These are phyloP conservation scores for Lepidochitona cinerea DNA, from an alignment of 2,888 invertebrate genomes.

Conservation along the genomic window DNA sequence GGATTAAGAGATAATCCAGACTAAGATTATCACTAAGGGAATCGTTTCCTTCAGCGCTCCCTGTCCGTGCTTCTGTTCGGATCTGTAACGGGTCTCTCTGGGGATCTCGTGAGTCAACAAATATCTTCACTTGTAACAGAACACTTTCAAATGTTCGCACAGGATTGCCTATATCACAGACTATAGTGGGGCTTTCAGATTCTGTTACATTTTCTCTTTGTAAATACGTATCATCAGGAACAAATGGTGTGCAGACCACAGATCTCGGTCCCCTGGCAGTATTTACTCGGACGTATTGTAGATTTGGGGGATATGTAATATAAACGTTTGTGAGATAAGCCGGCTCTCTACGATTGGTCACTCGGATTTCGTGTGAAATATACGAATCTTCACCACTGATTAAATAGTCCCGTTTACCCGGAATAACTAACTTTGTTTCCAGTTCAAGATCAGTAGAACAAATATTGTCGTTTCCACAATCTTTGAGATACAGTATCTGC, in stretches of 20 bases:
- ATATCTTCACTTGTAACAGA: background rate
- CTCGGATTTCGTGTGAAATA: background rate
- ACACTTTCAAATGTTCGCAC: background rate
- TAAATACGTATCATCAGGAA: background rate
- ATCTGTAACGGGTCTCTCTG: background rate
- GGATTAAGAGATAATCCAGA: background rate
- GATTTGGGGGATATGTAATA: background rate
- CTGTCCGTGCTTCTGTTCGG: background rate
- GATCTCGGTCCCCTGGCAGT: background rate
- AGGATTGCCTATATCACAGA: conserved; percentile 1
- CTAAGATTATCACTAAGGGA: background rate
- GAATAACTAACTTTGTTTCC: background rate
- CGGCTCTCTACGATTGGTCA: background rate
- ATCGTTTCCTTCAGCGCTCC: background rate
- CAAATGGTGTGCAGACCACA: background rate
- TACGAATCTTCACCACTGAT: conserved; percentile 1
- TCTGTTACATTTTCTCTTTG: background rate
- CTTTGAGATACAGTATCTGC: background rate
- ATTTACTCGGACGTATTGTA: background rate
- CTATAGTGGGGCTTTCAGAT: background rate
- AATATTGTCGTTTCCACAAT: background rate
- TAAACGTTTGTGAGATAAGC: background rate
- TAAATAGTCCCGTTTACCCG: background rate
- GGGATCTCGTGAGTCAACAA: background rate
- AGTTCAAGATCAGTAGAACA: background rate